Base-by-base conservation (phyloP, 2,113 vertebrate species). In the Eupsittula cactorum region DNA sequence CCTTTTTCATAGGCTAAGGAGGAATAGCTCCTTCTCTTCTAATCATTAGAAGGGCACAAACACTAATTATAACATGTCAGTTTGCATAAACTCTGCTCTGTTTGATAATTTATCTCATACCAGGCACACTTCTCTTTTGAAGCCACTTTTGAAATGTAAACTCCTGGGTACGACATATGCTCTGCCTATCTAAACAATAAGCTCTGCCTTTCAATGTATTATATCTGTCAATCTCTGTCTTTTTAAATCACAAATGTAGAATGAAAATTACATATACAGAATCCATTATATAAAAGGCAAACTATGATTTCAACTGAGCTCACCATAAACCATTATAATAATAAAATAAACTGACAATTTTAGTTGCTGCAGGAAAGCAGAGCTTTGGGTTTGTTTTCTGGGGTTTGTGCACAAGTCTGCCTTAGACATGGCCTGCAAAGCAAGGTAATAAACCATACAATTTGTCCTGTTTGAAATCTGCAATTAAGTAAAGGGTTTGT, bases 91-190 rank as follows among this genome's bases (percentile, higher is more conserved):
- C 21, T 75, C 33, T 46, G 17, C 23, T 63, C 74, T 79, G 47
- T 4, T 60, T 60, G 42, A 88, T 35, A 76, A 50, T 76, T 71
- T 82, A 41, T 74, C 42, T 92, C 71, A 39, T 39, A 92, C 20
- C 27, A 70, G 65, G 39, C 62, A 84, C 7, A 18, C 39, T 93
- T 60, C 39, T 64, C 33, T 77, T 77, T 50, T 46, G 78, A 91
- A 96, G 47, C n/a, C 42, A 68, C 39, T 94, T 95, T 62, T 87
- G 62, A 91, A 87, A 93, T 27, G 33, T 64, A 82, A 77, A 52
- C 35, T 62, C 67, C 75, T 29, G 63, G 47, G 52, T 76, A 87
- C n/a, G 69, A 84, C 19, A 53, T 13, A 73, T 5, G 70, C 31
- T 91, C 49, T 82, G 68, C 57, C 79, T 44, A 68, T 39, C 33